These are phyloP conservation scores for Biston betularia DNA, from an alignment of 2,888 invertebrate species.

Conservation along the genomic window DNA sequence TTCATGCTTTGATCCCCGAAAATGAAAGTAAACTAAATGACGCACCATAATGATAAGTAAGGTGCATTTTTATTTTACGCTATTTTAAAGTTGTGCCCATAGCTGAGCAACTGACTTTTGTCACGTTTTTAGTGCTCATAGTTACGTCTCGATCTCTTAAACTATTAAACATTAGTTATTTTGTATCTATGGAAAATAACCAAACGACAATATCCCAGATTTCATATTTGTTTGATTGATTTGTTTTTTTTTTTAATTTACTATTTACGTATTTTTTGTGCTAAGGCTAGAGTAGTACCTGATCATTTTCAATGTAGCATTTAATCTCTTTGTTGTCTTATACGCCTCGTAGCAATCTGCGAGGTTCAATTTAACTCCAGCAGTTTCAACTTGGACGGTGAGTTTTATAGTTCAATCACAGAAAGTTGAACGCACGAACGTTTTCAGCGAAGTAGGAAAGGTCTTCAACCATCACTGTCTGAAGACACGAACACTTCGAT, in stretches of 20 bases:
- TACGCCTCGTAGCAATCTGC: conserved; percentile 36
- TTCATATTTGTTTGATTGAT: neutral
- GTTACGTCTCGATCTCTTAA: no score
- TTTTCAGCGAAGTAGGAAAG: conserved; percentile 32
- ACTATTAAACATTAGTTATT: no score
- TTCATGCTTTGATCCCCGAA: no score
- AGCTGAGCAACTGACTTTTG: no score
- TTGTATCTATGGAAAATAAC: no score
- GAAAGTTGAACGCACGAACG: conserved; percentile 39
- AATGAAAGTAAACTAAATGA: no score
- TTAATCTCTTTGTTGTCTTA: conserved; percentile 38
- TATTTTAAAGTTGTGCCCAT: no score
- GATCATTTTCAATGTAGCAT: conserved; percentile 11
- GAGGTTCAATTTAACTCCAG: conserved; percentile 42
- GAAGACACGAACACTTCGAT: conserved; percentile 12
- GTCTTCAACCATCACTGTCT: conserved; percentile 29
- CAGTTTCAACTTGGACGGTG: conserved; percentile 39
- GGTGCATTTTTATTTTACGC: no score
- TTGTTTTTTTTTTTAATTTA: neutral
- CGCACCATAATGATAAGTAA: no score
- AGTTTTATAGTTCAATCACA: conserved; percentile 45
- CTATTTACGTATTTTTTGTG: no score
- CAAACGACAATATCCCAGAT: no score
- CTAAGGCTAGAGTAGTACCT: neutral
- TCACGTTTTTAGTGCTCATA: no score